Conservation (phyloP, 2,113 vertebrate genomes). For the Vidua macroura region DNA sequence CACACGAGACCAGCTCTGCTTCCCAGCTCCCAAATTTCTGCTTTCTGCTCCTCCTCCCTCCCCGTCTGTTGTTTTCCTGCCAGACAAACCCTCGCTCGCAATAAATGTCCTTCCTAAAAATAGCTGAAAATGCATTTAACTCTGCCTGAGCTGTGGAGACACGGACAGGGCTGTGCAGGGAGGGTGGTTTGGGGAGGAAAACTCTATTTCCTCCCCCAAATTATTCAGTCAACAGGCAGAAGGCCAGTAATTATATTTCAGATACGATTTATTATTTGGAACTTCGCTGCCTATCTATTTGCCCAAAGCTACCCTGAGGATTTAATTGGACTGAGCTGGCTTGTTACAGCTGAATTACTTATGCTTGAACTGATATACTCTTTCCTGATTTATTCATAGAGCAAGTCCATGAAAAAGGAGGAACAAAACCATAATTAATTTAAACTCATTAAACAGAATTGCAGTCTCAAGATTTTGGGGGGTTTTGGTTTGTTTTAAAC, state of each 20-base stretch:
- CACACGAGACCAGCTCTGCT: neutral
- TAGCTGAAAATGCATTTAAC: neutral
- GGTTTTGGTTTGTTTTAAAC: neutral
- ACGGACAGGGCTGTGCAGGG: neutral
- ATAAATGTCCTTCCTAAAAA: neutral
- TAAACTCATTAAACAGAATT: neutral
- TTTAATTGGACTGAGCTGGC: conserved; percentile 47
- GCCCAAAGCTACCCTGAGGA: conserved; percentile 40
- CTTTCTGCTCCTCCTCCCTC: neutral
- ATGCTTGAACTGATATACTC: conserved; percentile 35
- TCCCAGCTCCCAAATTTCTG: neutral
- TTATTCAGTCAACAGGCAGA: neutral
- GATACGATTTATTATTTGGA: conserved; percentile 2
- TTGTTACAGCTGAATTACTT: conserved; percentile 44
- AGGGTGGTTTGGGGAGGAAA: neutral
- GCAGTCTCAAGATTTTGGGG: neutral
- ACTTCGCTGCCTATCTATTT: neutral
- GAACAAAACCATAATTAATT: neutral
- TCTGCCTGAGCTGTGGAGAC: neutral
- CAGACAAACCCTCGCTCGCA: neutral
- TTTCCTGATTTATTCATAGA: conserved; percentile 35
- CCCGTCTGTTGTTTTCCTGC: neutral
- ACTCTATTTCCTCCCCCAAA: neutral
- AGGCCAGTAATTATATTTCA: conserved; percentile 11
- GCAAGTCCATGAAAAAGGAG: neutral